A percentile compares a stretch with the other conserved stretches of the same genome.
Conservation (phyloP, 2,797 vertebrate genomes). For the Pseudomugil gertrudae region DNA sequence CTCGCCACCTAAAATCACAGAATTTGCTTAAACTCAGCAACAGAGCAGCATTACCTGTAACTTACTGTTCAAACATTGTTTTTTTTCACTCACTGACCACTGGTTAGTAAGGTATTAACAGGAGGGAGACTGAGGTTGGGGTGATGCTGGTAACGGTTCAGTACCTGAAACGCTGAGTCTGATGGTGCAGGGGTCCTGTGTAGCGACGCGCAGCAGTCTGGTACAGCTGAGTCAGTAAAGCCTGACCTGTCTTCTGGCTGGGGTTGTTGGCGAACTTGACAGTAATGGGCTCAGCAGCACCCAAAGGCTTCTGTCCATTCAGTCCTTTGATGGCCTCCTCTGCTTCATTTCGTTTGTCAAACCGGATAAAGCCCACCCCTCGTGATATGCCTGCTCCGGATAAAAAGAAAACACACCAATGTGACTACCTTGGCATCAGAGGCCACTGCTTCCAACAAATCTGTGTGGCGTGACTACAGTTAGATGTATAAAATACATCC, state of each 20-base stretch:
- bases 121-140: too few relatives aligned
- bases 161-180: constrained; percentile 96
- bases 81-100: constrained; percentile 29
- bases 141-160: constrained; percentile 50
- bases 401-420: constrained; percentile 57
- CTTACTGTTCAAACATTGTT: constrained; percentile 22
- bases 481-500: not conserved
- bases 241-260: constrained; percentile 95
- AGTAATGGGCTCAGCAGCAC: constrained; percentile 92
- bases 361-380: constrained; percentile 97
- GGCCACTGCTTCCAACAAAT: not conserved
- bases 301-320: constrained; percentile 95
- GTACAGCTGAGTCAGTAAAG: constrained; percentile 94
- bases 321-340: constrained; percentile 97
- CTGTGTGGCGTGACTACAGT: not conserved
- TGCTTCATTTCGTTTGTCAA: constrained; percentile 96
- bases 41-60: constrained; percentile 43
- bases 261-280: constrained; percentile 98
- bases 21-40: constrained; percentile 35
- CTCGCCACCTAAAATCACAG: constrained; percentile 23
- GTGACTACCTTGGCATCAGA: constrained; percentile 72
- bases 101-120: constrained; percentile 36
- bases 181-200: constrained; percentile 92
- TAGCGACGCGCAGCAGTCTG: constrained; percentile 93
- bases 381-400: constrained; percentile 89